These are phyloP conservation scores for Drosophila atripex DNA, from an alignment of 2,888 invertebrate species.

Conservation along the genomic window DNA sequence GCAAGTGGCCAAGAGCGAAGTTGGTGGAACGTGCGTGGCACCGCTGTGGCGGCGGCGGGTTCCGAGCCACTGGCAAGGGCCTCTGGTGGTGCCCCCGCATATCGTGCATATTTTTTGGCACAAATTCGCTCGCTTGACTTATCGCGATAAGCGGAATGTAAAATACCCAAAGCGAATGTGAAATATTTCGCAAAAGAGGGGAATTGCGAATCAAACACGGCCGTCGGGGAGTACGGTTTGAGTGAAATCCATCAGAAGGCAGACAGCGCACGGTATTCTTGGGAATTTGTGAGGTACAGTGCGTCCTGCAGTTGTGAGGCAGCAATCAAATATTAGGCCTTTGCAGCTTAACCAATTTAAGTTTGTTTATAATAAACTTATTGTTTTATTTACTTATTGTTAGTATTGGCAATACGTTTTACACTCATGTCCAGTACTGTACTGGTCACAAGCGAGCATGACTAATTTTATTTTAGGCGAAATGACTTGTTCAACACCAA, in stretches of 20 bases:
- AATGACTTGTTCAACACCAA: conserved; percentile 25
- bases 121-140: conserved; percentile 59
- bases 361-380: too few relatives aligned
- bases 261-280: conserved; percentile 49
- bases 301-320: neutral
- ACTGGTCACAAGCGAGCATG: conserved; percentile 30
- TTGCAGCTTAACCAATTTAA: too few relatives aligned
- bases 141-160: conserved; percentile 67
- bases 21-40: conserved; percentile 56
- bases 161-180: conserved; percentile 64
- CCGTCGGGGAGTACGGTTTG: conserved; percentile 9
- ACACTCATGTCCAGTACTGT: neutral
- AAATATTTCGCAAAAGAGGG: conserved; percentile 12
- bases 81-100: conserved; percentile 59
- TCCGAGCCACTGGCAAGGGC: neutral
- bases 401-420: neutral
- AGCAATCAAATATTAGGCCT: too few relatives aligned
- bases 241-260: conserved; percentile 52
- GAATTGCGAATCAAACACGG: conserved; percentile 22
- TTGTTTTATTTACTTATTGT: too few relatives aligned
- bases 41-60: conserved; percentile 29
- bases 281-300: conserved; percentile 32
- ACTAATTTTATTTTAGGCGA: conserved; percentile 61
- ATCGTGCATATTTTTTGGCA: conserved; percentile 65
- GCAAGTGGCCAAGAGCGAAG: conserved; percentile 37